phyloP scores from a whole-genome alignment of 2,113 vertebrate genomes.

The Rallus limicola region DNA sequence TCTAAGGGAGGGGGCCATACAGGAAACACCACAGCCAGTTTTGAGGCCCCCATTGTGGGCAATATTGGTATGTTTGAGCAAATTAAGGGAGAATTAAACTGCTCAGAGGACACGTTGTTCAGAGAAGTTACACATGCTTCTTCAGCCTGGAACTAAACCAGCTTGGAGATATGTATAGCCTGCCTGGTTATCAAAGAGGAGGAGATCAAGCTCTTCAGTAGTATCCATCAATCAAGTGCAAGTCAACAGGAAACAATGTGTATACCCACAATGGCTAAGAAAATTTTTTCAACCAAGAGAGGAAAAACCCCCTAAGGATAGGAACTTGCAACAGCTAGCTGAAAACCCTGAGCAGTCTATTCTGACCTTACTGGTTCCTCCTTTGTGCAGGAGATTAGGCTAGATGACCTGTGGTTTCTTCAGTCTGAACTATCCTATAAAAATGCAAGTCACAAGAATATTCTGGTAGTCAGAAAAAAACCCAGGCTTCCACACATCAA shows the following conservation, averaged over 20 bases:
- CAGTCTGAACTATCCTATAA: neutral
- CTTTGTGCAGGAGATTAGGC: neutral
- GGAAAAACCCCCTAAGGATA: neutral
- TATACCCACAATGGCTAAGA: neutral
- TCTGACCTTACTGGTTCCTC: neutral
- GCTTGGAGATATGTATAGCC: neutral
- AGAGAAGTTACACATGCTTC: neutral
- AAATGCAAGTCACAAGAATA: neutral
- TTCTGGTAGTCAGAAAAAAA: neutral
- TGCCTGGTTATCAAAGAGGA: neutral
- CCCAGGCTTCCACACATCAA: neutral
- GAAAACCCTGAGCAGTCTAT: neutral
- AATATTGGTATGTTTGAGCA: neutral
- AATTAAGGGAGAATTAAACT: neutral
- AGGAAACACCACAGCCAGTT: neutral
- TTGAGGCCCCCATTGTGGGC: neutral
- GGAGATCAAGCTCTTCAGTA: neutral
- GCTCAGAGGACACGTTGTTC: neutral
- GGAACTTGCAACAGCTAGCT: neutral
- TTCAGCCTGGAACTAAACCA: neutral
- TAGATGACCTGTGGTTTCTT: neutral
- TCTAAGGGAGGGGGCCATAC: accelerated
- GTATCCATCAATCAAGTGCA: accelerated
- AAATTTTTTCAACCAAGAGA: neutral
- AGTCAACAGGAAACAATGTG: neutral